These are phyloP conservation scores for Coleophora flavipennella DNA, from an alignment of 2,888 invertebrate species.

Conservation along the genomic window DNA sequence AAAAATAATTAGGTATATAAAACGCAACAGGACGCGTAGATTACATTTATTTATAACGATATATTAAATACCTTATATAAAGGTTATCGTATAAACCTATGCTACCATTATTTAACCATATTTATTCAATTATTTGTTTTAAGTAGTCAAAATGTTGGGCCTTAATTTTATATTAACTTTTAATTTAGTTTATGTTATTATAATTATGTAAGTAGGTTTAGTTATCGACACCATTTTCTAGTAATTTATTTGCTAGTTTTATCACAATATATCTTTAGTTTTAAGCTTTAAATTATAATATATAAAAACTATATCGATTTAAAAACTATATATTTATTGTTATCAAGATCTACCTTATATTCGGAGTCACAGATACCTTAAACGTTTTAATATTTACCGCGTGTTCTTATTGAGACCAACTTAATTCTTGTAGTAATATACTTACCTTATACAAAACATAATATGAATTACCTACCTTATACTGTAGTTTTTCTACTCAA, in stretches of 20 bases:
- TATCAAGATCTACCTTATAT: slow-evolving; percentile 1
- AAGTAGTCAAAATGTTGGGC: slow-evolving; percentile 8
- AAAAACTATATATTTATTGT: not conserved
- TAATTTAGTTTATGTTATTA: slow-evolving; percentile 7
- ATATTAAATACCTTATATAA: no score
- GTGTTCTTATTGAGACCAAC: slow-evolving; percentile 37
- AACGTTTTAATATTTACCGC: slow-evolving; percentile 13
- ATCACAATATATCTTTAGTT: slow-evolving; percentile 23
- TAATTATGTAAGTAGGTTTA: slow-evolving; percentile 6
- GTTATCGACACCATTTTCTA: not conserved
- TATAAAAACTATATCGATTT: slow-evolving; percentile 1
- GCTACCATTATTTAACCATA: slow-evolving; percentile 4
- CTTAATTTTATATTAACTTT: slow-evolving; percentile 9
- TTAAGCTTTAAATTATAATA: slow-evolving; percentile 23
- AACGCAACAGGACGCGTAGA: slow-evolving; percentile 37
- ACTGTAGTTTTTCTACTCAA: slow-evolving; percentile 36
- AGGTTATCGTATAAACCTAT: no score
- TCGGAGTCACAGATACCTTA: slow-evolving; percentile 5
- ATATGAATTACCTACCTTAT: slow-evolving; percentile 22
- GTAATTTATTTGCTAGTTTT: slow-evolving; percentile 8
- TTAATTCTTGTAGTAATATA: no score
- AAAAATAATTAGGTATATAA: slow-evolving; percentile 14
- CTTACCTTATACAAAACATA: slow-evolving; percentile 14
- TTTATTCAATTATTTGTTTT: not conserved
- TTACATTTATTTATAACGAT: no score